Conservation (phyloP, 1,140 invertebrate genomes). For the Drosophila tani region DNA sequence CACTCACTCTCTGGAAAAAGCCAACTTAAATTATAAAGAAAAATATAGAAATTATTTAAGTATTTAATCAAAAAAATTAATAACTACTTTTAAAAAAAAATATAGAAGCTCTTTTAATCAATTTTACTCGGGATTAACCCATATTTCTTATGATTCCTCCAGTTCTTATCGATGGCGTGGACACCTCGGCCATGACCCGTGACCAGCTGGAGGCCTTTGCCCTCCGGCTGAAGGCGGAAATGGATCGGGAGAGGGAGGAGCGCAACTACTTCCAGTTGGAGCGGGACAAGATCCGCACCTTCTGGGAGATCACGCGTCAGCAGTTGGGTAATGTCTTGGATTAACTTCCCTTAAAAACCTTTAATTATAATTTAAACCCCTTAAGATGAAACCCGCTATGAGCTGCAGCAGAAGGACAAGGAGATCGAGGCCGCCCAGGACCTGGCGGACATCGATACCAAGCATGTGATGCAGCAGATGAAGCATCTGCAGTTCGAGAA, state of each 20-base stretch:
- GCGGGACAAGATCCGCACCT: slow-evolving; percentile 96
- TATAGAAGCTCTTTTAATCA: neutral
- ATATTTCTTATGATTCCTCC: slow-evolving; percentile 16
- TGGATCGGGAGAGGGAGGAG: slow-evolving; percentile 97
- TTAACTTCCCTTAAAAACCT: too few relatives aligned
- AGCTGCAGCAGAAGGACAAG: slow-evolving; percentile 91
- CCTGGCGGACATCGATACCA: slow-evolving; percentile 94
- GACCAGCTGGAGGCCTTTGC: slow-evolving; percentile 97
- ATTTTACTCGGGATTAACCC: neutral
- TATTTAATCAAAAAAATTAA: neutral
- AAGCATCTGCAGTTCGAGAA: slow-evolving; percentile 97
- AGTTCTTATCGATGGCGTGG: slow-evolving; percentile 94
- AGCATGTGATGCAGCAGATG: slow-evolving; percentile 96
- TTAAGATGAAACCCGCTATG: slow-evolving; percentile 69
- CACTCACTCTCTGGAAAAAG: slow-evolving; percentile 5
- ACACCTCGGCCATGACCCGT: slow-evolving; percentile 96
- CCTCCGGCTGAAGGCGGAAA: slow-evolving; percentile 94
- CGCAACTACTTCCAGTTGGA: slow-evolving; percentile 98
- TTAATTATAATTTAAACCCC: neutral
- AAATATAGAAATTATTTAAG: neutral
- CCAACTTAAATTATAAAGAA: neutral
- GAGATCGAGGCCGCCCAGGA: slow-evolving; percentile 95
- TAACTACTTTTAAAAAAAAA: too few relatives aligned
- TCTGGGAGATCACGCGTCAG: slow-evolving; percentile 93
- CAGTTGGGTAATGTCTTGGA: slow-evolving; percentile 66